Evolutionary conservation across 2,797 vertebrate genomes (phyloP).

Genomic region (Philypnodon macrostomus): DNA sequence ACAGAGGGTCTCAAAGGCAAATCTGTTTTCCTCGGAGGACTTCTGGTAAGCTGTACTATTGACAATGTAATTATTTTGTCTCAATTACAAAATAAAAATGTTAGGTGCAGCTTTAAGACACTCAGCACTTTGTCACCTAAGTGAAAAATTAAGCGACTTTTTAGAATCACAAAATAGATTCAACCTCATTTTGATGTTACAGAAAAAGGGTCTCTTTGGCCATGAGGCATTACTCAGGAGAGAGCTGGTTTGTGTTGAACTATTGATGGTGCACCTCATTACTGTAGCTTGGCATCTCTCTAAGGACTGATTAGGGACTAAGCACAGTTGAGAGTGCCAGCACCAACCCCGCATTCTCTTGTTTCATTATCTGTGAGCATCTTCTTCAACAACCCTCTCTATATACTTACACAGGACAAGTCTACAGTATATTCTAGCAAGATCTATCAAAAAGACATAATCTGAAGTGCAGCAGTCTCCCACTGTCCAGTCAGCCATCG

Average conservation of each 20-base stretch:
- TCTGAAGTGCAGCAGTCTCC: constrained; percentile 14
- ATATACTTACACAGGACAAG: too few species aligned
- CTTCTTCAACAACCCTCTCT: too few species aligned
- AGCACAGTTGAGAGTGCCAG: constrained; percentile 60
- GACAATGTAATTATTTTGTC: too few species aligned
- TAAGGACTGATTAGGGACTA: constrained; percentile 72
- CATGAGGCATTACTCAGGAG: constrained; percentile 50
- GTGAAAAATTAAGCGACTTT: constrained; percentile 13
- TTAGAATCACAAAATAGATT: constrained; percentile 31
- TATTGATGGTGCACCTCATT: constrained; percentile 68
- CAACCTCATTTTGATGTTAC: constrained; percentile 42
- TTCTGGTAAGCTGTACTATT: too few species aligned
- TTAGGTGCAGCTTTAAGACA: constrained; percentile 22
- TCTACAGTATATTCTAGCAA: constrained; percentile 12
- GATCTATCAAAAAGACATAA: constrained; percentile 19
- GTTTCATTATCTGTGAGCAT: constrained; percentile 60
- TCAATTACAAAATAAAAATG: not conserved
- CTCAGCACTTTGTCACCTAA: too few species aligned
- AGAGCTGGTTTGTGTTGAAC: too few species aligned
- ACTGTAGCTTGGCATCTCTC: constrained; percentile 61
- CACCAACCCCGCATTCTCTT: constrained; percentile 49
- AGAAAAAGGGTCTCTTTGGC: constrained; percentile 37
- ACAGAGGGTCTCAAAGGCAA: too few species aligned
- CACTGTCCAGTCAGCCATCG: constrained; percentile 5
- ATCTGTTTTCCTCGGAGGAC: too few species aligned